Base-by-base conservation (phyloP, 2,113 vertebrate genomes). In the Cavia porcellus region DNA sequence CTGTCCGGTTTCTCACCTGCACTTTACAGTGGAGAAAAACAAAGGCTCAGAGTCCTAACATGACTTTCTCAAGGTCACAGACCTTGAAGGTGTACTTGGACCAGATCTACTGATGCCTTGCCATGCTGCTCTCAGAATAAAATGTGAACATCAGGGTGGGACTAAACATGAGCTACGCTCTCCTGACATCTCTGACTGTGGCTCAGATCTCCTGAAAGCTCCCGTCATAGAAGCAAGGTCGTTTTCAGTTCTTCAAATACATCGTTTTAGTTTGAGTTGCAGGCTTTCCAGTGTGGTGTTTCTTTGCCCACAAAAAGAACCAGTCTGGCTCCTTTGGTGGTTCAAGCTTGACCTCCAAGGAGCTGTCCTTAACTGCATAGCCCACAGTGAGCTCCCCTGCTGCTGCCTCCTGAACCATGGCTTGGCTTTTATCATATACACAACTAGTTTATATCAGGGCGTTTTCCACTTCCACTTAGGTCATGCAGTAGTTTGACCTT, bases 1-100 rank as follows among this genome's bases (percentile, higher is more conserved):
- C 8, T 55, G 59, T 59, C 59, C 81, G 15, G 11, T 8, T 61
- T 93, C 64, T 95, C 88, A 61, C 13, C 77, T 47, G 10, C 59
- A 32, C 86, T 35, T 82, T 47, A 38, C 52, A 91, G 50, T 85
- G 42, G 45, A 95, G 61, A 77, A 94, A 70, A 90, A 93, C 19
- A 74, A 66, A 89, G 91, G 68, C 70, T 85, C 42, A 7, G 62
- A 62, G 57, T 45, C 1, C 25, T 13, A 66, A 55, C 80, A 13
- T 4, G 89, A 32, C 52, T 89, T 62, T 55, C 55, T 28, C 74
- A 70, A 86, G 47, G 90, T 75, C 62, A 52, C 0, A 6, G 75
- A 45, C 84, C 64, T 91, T 79, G 57, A 32, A 74, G 61, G 57
- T 35, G 61, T 55, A 57, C 35, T 25, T 15, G 45, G 81, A 55